Evolutionary conservation across 2,113 vertebrate species (phyloP), one percentile per base, ranked within the genome.

Genomic region (Bufo bufo): DNA sequence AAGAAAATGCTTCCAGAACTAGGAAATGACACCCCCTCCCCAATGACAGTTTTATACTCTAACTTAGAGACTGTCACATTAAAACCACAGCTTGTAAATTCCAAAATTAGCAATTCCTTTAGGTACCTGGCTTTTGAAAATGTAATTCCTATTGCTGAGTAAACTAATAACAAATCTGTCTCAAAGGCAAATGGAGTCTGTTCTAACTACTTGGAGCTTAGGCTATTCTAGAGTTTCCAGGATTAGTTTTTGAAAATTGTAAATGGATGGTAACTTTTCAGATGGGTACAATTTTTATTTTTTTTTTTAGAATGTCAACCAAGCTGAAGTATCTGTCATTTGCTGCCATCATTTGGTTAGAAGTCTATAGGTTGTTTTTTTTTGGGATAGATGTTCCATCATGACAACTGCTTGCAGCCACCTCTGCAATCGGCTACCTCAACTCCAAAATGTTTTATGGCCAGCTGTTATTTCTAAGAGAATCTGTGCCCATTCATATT

Each of bases 1-100:
- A 88, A 83, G 66, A 75, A 87, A 90, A 72, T 80, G 43, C 58
- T 47, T 19, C 59, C 78, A 83, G 86, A 7, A 78, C 77, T 77
- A 59, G n/a, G 33, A 90, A 90, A 88, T 79, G 85, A 82, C 14
- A 43, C 88, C 87, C 19, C 85, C 88, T 90, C 80, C 45, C 9
- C 43, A 85, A 56, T 86, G 5, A 61, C 88, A 83, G 47, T 50
- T 90, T 91, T 91, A 75, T 87, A 65, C 33, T 87, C 12, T 33
- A 45, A 80, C 6, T 49, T 87, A 54, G 49, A 9, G 65, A 66
- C 63, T 69, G 82, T 69, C 63, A 71, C 20, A 54, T 84, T 84
- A 84, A 84, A 84, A 50, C 58, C 14, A 45, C 20, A 69, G 58
- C 82, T 84, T 84, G 82, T 84, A 69, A 71, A 84, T 23, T 84